Base-by-base conservation (phyloP, 1,140 invertebrate genomes). In the Dufourea novaeangliae region DNA sequence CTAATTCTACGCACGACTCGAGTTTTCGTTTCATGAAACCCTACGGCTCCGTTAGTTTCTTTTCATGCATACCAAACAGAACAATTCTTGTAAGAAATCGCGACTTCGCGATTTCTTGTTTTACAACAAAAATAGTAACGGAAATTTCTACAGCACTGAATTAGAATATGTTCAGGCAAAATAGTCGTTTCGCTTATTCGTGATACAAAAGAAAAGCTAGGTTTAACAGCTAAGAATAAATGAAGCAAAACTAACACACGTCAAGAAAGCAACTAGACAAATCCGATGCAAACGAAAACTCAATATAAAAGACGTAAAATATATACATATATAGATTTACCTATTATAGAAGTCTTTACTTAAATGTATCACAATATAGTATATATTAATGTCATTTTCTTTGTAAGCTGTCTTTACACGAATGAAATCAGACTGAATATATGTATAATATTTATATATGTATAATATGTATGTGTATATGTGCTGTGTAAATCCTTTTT, bases 211-310 rank as follows among this genome's bases (percentile, higher is more conserved):
- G n/a, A n/a, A n/a, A n/a, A n/a, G n/a, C n/a, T n/a, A n/a, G n/a
- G n/a, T n/a, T n/a, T 25, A 67, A 34, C 29, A 50, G n/a, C 54
- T 41, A 56, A 25, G 20, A 68, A 44, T 56, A 44, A 27, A 57
- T 17, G 1, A 34, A 44, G 57, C 11, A 46, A 22, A 14, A 37
- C n/a, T 44, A 25, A 54, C 11, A 12, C 12, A 14, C 14, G 25
- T 0, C 5, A 17, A n/a, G 32, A 75, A 57, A 57, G 14, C 27
- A 37, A 1, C 8, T 57, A 68, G 27, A 69, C 69, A 27, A 59
- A 10, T 69, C 29, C 22, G 59, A 68, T 57, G 22, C 6, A 68
- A 59, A 69, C 54, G 20, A 76, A 59, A 69, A 69, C 66, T 69
- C 39, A n/a, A 69, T 75, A 46, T 6, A 20, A 32, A 74, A 66